phyloP scores from a whole-genome alignment of 2,113 vertebrate species.

The Rhinopomastus cyanomelas region DNA sequence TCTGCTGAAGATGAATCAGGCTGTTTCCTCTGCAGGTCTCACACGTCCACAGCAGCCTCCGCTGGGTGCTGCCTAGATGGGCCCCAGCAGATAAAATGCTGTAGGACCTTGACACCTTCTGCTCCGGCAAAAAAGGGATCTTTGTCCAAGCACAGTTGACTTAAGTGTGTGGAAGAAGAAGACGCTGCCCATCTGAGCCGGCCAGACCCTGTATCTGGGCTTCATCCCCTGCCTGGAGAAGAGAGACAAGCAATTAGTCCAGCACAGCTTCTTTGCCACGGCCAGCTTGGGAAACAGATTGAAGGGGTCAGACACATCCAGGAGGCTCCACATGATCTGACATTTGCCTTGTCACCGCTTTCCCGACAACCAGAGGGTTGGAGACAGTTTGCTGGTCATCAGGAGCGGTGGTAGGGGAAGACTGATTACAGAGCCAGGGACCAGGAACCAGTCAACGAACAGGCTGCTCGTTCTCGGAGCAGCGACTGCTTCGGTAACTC shows the following conservation, averaged over 20 bases:
- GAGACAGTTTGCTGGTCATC: constrained; percentile 34
- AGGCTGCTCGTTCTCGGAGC: background rate
- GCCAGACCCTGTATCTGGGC: background rate
- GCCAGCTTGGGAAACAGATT: constrained; percentile 54
- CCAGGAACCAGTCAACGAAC: background rate
- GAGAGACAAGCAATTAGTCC: constrained; percentile 56
- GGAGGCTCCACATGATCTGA: constrained; percentile 56
- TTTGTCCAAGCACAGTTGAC: background rate
- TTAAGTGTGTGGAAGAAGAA: background rate
- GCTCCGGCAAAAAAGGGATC: background rate
- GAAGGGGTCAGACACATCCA: constrained; percentile 54
- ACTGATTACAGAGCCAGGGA: background rate
- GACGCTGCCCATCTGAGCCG: constrained; percentile 1
- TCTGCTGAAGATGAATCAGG: background rate
- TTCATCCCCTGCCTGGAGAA: constrained; percentile 21
- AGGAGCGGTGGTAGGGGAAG: background rate
- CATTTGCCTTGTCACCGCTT: constrained; percentile 59
- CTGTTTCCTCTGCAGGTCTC: background rate
- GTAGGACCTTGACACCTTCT: background rate
- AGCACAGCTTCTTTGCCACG: constrained; percentile 44
- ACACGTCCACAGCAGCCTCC: background rate
- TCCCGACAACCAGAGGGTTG: constrained; percentile 54
- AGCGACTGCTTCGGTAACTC: background rate
- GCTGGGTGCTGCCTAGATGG: background rate
- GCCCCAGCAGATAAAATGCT: background rate